Conservation (phyloP, 2,113 vertebrate species). For the Lagopus leucura region DNA sequence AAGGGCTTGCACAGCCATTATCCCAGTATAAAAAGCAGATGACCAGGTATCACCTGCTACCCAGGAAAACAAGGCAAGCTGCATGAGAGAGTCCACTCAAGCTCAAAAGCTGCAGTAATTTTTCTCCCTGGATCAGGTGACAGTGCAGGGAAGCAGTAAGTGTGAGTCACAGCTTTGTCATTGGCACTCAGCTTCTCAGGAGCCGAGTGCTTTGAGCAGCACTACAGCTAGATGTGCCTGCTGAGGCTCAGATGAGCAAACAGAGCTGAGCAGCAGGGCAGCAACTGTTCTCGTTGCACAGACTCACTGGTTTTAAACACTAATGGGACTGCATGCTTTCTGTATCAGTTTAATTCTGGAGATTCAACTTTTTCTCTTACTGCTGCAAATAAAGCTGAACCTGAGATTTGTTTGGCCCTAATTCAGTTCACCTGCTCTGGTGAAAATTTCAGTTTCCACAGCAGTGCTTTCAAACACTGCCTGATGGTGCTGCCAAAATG, state of each 20-base stretch:
- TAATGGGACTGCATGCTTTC: accelerated
- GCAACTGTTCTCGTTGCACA: neutral
- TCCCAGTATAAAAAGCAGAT: neutral
- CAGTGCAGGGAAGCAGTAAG: neutral
- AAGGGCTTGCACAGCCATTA: neutral
- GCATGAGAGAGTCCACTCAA: neutral
- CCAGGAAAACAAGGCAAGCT: neutral
- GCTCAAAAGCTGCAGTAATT: neutral
- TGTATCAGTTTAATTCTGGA: neutral
- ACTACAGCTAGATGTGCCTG: neutral
- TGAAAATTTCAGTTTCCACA: neutral
- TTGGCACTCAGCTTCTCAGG: neutral
- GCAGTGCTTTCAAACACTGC: neutral
- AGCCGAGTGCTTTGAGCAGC: accelerated
- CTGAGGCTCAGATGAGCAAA: neutral
- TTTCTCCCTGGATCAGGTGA: slow-evolving; percentile 11
- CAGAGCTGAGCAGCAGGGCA: neutral
- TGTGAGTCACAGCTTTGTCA: neutral
- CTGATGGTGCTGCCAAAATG: neutral
- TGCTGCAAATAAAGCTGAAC: neutral
- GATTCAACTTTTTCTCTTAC: neutral
- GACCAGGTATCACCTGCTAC: neutral
- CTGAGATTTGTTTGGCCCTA: neutral
- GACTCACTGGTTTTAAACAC: neutral
- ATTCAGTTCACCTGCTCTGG: neutral